Base-by-base conservation (phyloP, 2,113 vertebrate genomes). In the Ceyx cyanopectus region DNA sequence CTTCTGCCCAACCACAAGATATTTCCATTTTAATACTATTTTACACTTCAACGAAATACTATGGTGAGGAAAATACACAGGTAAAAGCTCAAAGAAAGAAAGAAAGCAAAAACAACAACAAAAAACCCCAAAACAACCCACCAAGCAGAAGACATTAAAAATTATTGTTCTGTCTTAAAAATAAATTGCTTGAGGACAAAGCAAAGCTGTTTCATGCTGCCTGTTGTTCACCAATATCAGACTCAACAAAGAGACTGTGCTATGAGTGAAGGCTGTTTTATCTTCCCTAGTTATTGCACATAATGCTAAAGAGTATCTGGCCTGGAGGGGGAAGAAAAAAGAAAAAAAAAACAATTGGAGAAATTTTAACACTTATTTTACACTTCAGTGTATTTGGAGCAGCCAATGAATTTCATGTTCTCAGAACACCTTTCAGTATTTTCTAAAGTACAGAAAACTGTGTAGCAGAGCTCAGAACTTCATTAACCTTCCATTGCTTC, bases 211-310 rank as follows among this genome's bases (percentile, higher is more conserved):
- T 6, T 78, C 14, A 27, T 20, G 5, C 13, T 53, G 50, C 13
- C 6, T 60, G 56, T 70, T 60, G 5, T 23, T 81, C 50, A 45
- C 9, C 48, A 58, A 27, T 65, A 41, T 16, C 76, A 63, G 34
- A 27, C 4, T 58, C 77, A n/a, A 61, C 9, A 27, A 26, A 7
- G 14, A 70, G 21, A 68, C 67, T 72, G n/a, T 60, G 24, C 57
- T 53, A 30, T 14, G 12, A 65, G 8, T 30, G 12, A 57, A 70
- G 16, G 14, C 9, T 40, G 6, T 18, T 57, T 85, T 57, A 34
- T 34, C 7, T 43, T 34, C 7, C 0, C 17, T 58, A 68, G 29
- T 11, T 68, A 53, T 26, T 48, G 10, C 48, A 57, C 0, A 0
- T 5, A 41, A 40, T 77, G 12, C 6, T 72, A 43, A 40, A 51